Percentiles rank a stretch among this genome's conserved stretches.
These are phyloP conservation scores for Tarsius wallacei DNA, from an alignment of 2,797 vertebrate genomes.

Conservation along the genomic window DNA sequence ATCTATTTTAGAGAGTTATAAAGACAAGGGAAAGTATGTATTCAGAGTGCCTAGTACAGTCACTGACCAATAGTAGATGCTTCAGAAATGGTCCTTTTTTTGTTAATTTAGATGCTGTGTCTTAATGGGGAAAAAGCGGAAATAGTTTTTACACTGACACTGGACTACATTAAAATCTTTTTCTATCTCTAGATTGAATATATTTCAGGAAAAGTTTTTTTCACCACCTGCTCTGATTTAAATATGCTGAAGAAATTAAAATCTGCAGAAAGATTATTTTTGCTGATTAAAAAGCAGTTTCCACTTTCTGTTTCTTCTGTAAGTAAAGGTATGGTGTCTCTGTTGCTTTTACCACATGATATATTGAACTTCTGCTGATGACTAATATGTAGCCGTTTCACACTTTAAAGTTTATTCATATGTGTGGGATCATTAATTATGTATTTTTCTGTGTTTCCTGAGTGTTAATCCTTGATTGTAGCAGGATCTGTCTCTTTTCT, in stretches of 20 bases:
- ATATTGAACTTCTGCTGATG: neutral
- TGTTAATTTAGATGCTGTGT: neutral
- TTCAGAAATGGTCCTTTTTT: neutral
- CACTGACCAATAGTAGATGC: neutral
- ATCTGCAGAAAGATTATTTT: slow-evolving; percentile 95
- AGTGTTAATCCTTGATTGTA: neutral
- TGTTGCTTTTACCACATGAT: neutral
- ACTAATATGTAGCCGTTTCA: neutral
- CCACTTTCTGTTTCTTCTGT: slow-evolving; percentile 87
- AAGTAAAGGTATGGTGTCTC: slow-evolving; percentile 83
- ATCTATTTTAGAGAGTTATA: neutral
- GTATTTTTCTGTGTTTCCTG: slow-evolving; percentile 13
- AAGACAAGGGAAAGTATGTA: neutral
- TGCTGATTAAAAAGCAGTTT: slow-evolving; percentile 92
- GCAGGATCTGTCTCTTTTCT: neutral
- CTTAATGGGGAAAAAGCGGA: neutral
- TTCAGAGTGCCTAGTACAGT: neutral
- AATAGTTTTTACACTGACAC: slow-evolving; percentile 22
- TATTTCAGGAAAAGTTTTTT: slow-evolving; percentile 96
- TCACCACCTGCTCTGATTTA: slow-evolving; percentile 90
- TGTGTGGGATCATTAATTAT: slow-evolving; percentile 79
- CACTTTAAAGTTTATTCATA: slow-evolving; percentile 24
- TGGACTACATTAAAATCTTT: neutral
- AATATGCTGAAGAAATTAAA: slow-evolving; percentile 91
- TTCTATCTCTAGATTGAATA: slow-evolving; percentile 92